phyloP scores from a whole-genome alignment of 2,113 vertebrate genomes.

The Nothocercus julius region DNA sequence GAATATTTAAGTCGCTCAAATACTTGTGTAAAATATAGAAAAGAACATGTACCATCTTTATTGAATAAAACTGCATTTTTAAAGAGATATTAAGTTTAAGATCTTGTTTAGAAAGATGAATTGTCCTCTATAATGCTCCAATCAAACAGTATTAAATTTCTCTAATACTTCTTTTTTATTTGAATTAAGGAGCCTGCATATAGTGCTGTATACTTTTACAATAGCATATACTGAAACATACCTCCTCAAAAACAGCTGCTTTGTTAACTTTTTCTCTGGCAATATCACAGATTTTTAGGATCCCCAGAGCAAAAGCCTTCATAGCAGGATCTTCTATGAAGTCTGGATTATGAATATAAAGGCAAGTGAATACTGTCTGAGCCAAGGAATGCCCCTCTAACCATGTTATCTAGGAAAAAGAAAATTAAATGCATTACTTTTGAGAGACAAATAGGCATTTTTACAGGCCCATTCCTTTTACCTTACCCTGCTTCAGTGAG shows the following conservation, averaged over 20 bases:
- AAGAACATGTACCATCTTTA: not conserved
- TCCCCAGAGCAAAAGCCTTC: slow-evolving; percentile 96
- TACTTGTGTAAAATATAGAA: not conserved
- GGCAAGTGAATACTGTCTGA: slow-evolving; percentile 98
- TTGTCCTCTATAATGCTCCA: accelerated
- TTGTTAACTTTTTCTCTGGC: slow-evolving; percentile 99
- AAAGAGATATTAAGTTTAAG: not conserved
- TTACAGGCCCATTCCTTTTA: not conserved
- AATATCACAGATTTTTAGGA: slow-evolving; percentile 98
- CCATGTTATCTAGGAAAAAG: slow-evolving; percentile 91
- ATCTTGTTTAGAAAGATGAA: not conserved
- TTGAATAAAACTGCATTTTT: not conserved
- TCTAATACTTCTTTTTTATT: not conserved
- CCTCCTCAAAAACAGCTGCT: slow-evolving; percentile 98
- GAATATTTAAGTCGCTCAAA: not conserved
- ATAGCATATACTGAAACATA: slow-evolving; percentile 38
- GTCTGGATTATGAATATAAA: slow-evolving; percentile 98
- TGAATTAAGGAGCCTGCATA: not conserved
- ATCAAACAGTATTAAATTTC: not conserved
- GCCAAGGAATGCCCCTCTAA: slow-evolving; percentile 97
- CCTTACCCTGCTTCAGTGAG: not conserved
- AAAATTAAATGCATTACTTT: not conserved
- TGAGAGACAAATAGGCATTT: not conserved
- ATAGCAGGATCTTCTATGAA: slow-evolving; percentile 96
- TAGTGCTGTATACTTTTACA: not conserved